Percentiles rank a stretch among this genome's conserved stretches.
These are phyloP conservation scores for Saiga tatarica DNA, from an alignment of 2,113 vertebrate genomes.

Conservation along the genomic window DNA sequence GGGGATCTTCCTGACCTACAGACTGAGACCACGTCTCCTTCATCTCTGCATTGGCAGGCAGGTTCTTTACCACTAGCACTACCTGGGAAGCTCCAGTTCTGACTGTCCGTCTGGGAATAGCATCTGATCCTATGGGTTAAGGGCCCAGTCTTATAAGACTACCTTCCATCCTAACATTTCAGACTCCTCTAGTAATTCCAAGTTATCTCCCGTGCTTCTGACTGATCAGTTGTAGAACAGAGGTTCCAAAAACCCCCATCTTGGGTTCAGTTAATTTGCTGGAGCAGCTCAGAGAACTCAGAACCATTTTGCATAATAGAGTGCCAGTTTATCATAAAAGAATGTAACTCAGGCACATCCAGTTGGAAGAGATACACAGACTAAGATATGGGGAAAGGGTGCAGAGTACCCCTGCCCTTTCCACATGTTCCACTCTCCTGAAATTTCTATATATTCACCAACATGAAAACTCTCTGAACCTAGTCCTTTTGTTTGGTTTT, in stretches of 20 bases:
- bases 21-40: not conserved
- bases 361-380: not conserved
- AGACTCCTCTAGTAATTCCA: not conserved
- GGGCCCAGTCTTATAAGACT: not conserved
- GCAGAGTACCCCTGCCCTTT: not conserved
- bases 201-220: not conserved
- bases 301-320: not conserved
- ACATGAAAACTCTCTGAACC: not conserved
- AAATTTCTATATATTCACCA: not conserved
- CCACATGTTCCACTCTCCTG: not conserved
- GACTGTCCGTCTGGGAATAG: not conserved
- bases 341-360: not conserved
- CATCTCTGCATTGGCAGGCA: not conserved
- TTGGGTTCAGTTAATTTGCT: not conserved
- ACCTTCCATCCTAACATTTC: not conserved
- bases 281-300: not conserved
- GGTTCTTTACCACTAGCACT: not conserved
- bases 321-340: not conserved
- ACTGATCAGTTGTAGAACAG: not conserved
- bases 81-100: not conserved
- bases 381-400: not conserved
- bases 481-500: not conserved
- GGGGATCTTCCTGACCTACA: not conserved
- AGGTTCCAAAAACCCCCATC: not conserved
- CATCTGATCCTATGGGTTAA: not conserved